Evolutionary conservation across 2,113 vertebrate species (phyloP), one percentile per base, ranked within the genome.

Genomic region (Siniperca chuatsi): DNA sequence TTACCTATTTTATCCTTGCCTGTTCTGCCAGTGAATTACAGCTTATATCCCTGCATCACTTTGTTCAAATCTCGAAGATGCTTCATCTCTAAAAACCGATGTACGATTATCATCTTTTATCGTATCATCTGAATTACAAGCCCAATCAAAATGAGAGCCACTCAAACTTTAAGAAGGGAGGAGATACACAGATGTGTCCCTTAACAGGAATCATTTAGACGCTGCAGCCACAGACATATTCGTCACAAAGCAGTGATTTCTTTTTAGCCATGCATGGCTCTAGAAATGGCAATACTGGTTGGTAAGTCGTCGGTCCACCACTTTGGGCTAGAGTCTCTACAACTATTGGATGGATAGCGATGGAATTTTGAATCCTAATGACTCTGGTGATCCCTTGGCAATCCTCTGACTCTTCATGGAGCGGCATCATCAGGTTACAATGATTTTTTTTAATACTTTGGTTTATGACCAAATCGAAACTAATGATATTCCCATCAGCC

Each of bases 41-140:
- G 10, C 6, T 42, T 40, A 44, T 54, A 52, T 66, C 33, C 33
- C 6, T 9, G 20, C 64, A 61, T 82, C 18, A 33, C 18, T 75
- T 46, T 52, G 7, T 66, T 65, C 16, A 79, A 80, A 85, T 21
- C 15, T 74, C 42, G 71, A 48, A 83, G 42, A 54, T 35, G 46
- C 68, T 57, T 46, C 23, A 67, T 37, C 20, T 72, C 11, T 6
- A 2, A 0, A 73, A 64, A 58, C 23, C 6, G 15, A 40, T 33
- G 44, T 57, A 12, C 18, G 66, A 57, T 64, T 54, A 13, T 20
- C 21, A 13, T 66, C 23, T 48, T 60, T 61, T 8, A 48, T 8
- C 7, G 10, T 15, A 54, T 64, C 6, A 2, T 72, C 55, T 37
- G 15, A 71, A 52, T 80, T 61, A 77, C 40, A 50, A 57, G 42